phyloP scores from a whole-genome alignment of 2,888 invertebrate species.

The Chironomus riparius region DNA sequence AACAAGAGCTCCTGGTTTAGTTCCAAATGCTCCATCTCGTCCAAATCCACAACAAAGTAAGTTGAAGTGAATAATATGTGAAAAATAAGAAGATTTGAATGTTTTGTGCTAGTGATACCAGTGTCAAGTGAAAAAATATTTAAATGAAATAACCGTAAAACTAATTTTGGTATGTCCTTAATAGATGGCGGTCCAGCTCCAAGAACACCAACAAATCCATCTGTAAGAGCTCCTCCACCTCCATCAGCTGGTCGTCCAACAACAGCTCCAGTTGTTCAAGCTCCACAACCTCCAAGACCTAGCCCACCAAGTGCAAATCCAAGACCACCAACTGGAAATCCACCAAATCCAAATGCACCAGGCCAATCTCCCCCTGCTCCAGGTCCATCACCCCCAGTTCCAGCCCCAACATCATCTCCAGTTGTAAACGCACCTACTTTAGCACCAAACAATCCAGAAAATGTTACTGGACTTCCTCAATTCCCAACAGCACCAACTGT shows the following conservation, averaged over 20 bases:
- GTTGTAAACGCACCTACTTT: too few species aligned
- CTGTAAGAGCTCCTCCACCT: not conserved
- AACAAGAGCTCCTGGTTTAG: not conserved
- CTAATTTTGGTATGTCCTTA: too few species aligned
- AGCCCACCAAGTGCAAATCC: not conserved
- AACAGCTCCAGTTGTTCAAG: not conserved
- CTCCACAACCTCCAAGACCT: too few species aligned
- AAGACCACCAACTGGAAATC: not conserved
- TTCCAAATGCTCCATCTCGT: not conserved
- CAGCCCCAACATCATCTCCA: not conserved
- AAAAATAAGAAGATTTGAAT: too few species aligned
- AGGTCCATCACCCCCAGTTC: not conserved
- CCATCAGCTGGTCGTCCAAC: not conserved
- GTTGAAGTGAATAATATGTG: not conserved
- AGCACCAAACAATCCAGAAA: not conserved
- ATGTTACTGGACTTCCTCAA: not conserved
- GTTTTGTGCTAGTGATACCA: too few species aligned
- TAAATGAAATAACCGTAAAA: too few species aligned
- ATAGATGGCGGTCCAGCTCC: too few species aligned
- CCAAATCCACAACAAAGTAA: not conserved
- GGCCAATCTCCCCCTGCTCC: not conserved
- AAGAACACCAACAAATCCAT: not conserved
- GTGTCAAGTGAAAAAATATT: too few species aligned
- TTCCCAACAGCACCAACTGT: constrained; percentile 2
- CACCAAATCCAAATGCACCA: not conserved